Evolutionary conservation across 2,113 vertebrate genomes (phyloP), one percentile per base, ranked within the genome.

Genomic region (Apteryx mantelli): DNA sequence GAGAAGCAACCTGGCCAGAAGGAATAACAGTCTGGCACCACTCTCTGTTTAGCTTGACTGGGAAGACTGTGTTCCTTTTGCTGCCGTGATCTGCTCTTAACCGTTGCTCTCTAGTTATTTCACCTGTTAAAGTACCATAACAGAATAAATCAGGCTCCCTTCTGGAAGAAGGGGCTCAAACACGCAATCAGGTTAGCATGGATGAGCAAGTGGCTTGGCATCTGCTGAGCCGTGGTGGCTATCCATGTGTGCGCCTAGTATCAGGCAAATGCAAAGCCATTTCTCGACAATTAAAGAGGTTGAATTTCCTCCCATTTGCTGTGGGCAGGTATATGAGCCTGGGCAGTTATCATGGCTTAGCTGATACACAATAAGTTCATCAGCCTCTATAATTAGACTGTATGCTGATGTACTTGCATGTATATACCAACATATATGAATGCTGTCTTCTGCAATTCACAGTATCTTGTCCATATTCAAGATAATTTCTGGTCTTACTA

Each of bases 211-310:
- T 15, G 44, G 20, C 50, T 79, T 61, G 61, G 75, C 44, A 52
- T 48, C 34, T 82, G 61, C 50, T 68, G 76, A 83, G 34, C 83
- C 79, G 40, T 58, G 25, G 16, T 71, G 71, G 48, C 3, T 76
- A n/a, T 80, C 56, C 52, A 11, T 48, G 18, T 38, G 36, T 40
- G 42, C 76, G 8, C 53, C 34, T 60, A n/a, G 32, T 40, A n/a
- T 0, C 0, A 1, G 8, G 42, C 13, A 38, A 9, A 25, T 3
- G 12, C 21, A 71, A 8, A 52, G 7, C 25, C 65, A 82, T 87
- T 74, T 40, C 25, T 60, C 1, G 2, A 3, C 16, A 78, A 13
- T 65, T 56, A 61, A 34, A 71, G n/a, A 85, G 13, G 3, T 8
- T 66, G 26, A 53, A 79, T 85, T 91, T 88, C 56, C 28, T 85